Evolutionary conservation across 2,113 vertebrate species (phyloP), one percentile per base, ranked within the genome.

Genomic region (Hippopotamus amphibius): DNA sequence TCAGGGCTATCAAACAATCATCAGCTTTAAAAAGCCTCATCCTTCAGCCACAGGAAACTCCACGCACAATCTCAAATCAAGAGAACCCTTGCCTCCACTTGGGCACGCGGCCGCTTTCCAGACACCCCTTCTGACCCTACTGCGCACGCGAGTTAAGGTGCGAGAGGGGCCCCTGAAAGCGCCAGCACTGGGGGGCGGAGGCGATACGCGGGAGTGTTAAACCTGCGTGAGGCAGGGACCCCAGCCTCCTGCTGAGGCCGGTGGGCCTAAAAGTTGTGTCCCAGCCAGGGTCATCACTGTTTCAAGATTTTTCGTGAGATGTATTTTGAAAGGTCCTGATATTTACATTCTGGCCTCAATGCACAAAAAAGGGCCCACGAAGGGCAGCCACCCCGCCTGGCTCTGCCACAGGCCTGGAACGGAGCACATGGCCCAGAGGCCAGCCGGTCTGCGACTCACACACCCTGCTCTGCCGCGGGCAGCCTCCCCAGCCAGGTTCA

Each of bases 371-470:
- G 9, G 65, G 46, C 88, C 55, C 46, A n/a, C 28, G 12, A 63
- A 53, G 33, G 65, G 55, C 68, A 21, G 53, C 63, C 53, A 43
- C n/a, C 9, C 5, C 3, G 48, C 30, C 48, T 21, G 0, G 63
- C 65, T 87, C 46, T 30, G 82, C 94, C 28, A 53, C 86, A 72
- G 46, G 55, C 55, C 72, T 55, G 82, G 65, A 81, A 28, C 65
- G 24, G 65, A 81, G n/a, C 81, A 41, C 10, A 28, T 59, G 46
- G 37, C 12, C 22, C 2, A 79, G 53, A 7, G 21, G 72, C 43
- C 12, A 1, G 71, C 16, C 26, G 21, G 15, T 37, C 59, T 30
- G 16, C 48, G 43, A 71, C 81, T 55, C 28, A 4, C 22, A 53
- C 7, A 5, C 8, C 43, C 82, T 19, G 63, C 26, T 15, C 57